Percentiles rank a stretch among this genome's conserved stretches.
phyloP scores from a whole-genome alignment of 2,888 invertebrate genomes.

The Diloba caeruleocephala region DNA sequence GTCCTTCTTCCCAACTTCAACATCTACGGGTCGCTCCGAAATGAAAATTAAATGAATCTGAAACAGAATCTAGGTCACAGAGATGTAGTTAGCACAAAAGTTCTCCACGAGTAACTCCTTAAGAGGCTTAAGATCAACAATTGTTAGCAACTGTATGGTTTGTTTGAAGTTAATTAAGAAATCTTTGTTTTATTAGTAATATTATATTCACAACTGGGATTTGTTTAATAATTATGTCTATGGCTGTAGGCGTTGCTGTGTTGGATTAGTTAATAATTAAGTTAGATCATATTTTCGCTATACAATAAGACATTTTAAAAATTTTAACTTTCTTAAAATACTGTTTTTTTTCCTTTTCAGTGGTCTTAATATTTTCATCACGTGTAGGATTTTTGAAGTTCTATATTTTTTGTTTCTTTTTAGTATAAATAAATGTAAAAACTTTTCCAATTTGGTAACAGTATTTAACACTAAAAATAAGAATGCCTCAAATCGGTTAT shows the following conservation, averaged over 20 bases:
- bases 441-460: too few species aligned
- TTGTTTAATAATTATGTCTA: background rate
- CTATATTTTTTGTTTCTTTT: too few species aligned
- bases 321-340: too few species aligned
- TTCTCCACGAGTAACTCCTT: constrained; percentile 24
- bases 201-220: background rate
- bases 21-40: constrained; percentile 26
- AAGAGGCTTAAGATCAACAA: constrained; percentile 29
- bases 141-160: constrained; percentile 28
- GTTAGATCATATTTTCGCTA: too few species aligned
- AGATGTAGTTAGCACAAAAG: constrained; percentile 35
- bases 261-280: too few species aligned
- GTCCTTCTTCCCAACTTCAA: constrained; percentile 10
- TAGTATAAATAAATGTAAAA: too few species aligned
- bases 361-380: too few species aligned
- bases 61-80: constrained; percentile 42
- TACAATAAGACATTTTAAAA: too few species aligned
- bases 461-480: too few species aligned
- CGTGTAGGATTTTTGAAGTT: too few species aligned
- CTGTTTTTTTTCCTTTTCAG: too few species aligned
- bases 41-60: constrained; percentile 48
- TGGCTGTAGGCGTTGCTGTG: background rate
- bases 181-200: constrained; percentile 22
- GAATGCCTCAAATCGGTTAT: too few species aligned
- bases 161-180: constrained; percentile 44